A percentile compares a stretch with the other conserved stretches of the same genome.
Conservation (phyloP, 2,888 invertebrate species). For the Nemotelus pantherinus region DNA sequence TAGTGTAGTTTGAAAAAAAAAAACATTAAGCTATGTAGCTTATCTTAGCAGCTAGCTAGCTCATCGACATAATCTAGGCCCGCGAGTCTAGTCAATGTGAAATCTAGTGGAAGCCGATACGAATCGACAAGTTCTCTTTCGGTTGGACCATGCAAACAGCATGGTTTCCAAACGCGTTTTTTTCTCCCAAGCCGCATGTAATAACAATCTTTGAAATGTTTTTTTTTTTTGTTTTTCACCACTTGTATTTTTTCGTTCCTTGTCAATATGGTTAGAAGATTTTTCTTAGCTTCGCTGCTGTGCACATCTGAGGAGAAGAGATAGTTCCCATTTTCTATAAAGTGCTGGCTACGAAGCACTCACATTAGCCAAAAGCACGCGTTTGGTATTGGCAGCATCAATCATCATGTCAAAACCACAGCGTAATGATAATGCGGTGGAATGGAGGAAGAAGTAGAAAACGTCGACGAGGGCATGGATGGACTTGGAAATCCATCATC, state of each 20-base stretch:
- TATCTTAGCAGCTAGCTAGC: no score
- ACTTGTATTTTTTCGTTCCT: conserved; percentile 8
- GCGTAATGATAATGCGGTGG: conserved; percentile 46
- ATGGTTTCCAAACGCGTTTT: conserved; percentile 13
- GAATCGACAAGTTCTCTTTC: not conserved
- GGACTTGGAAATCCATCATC: not conserved
- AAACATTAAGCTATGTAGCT: no score
- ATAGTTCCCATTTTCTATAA: conserved; percentile 27
- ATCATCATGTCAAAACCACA: conserved; percentile 56
- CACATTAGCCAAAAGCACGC: conserved; percentile 53
- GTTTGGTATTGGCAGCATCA: conserved; percentile 55
- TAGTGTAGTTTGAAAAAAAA: not conserved
- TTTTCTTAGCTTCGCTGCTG: conserved; percentile 5
- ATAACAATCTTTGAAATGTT: not conserved
- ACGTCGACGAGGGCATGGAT: conserved; percentile 27
- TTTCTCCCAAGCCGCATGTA: not conserved
- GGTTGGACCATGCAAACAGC: not conserved
- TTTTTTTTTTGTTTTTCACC: conserved; percentile 2
- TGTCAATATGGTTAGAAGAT: not conserved
- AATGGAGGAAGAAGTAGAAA: no score
- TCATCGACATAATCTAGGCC: not conserved
- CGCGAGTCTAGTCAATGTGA: no score
- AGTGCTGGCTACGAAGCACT: not conserved
- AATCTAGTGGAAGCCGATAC: conserved; percentile 4
- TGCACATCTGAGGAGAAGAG: not conserved